These are phyloP conservation scores for Cervus canadensis DNA, from an alignment of 2,113 vertebrate species.

Conservation along the genomic window DNA sequence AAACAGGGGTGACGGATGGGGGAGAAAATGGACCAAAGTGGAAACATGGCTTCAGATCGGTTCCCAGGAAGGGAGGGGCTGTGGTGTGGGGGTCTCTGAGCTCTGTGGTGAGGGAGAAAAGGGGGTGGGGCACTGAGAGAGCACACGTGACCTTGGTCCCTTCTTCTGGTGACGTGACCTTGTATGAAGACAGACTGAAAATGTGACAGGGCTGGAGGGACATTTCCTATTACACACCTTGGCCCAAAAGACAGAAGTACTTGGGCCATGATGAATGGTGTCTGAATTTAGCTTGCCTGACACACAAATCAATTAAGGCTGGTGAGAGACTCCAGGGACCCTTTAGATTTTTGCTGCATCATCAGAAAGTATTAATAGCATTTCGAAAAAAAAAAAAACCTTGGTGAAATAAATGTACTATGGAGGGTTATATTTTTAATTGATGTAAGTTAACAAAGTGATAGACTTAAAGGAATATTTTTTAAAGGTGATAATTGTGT, in stretches of 20 bases:
- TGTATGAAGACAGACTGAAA: constrained; percentile 10
- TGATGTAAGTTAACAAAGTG: constrained; percentile 52
- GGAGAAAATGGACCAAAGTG: constrained; percentile 45
- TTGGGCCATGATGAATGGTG: constrained; percentile 67
- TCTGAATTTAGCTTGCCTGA: constrained; percentile 70
- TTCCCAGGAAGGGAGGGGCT: constrained; percentile 27
- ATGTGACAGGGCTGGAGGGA: background rate
- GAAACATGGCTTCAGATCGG: constrained; percentile 51
- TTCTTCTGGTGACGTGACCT: background rate
- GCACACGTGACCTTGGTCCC: background rate
- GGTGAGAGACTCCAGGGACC: constrained; percentile 55
- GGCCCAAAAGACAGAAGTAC: constrained; percentile 20
- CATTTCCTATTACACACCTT: background rate
- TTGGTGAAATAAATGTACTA: constrained; percentile 27
- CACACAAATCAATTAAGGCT: constrained; percentile 74
- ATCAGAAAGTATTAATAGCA: constrained; percentile 75
- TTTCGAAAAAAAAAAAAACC: constrained; percentile 9
- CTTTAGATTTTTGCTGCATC: constrained; percentile 72
- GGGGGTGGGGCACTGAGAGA: background rate
- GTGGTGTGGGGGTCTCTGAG: background rate
- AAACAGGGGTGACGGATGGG: background rate
- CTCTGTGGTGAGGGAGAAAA: background rate
- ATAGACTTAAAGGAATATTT: constrained; percentile 43
- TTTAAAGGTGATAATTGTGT: background rate
- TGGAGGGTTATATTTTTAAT: constrained; percentile 50